Base-by-base conservation (phyloP, 2,888 invertebrate genomes). In the Pollenia labialis region DNA sequence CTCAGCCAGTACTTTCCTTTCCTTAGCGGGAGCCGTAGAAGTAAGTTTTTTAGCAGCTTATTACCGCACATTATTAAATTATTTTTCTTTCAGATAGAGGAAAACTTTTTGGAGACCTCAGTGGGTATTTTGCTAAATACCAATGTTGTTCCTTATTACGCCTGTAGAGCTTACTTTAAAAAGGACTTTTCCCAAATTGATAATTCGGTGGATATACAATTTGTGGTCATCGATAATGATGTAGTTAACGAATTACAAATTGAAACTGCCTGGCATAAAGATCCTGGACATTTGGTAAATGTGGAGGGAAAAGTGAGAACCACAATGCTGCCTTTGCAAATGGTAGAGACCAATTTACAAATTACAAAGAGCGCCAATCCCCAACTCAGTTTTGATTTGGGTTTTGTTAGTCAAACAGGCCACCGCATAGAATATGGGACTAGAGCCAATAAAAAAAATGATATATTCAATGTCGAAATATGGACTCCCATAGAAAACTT, bases 161-260 rank as follows among this genome's bases (percentile, higher is more conserved):
- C 94, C 87, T 95, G 95, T 32, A 95, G 95, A 88, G 94, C 96
- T 89, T 94, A 94, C 88, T 95, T 96, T 62, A 96, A 95, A 89
- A 96, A 96, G 89, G 96, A 96, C 89, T 96, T 96, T 87, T 95
- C 95, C 0, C 95, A 95, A 0, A 92, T 94, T 0, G 96, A 96
- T 88, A 96, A 95, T 87, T 93, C 94, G 2, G 90, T 97, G 0
- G 95, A 95, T 44, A 94, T 96, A 3, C 95, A 95, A 12, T 94
- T 96, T 62, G 95, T 95, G 71, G 94, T 95, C 23, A 93, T 94
- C 3, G 95, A 95, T 86, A 94, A 95, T 14, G 93, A 94, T 4
- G 94, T 94, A 11, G 91, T 94, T 48, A 95, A 94, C 88, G 95
- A 94, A 90, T 85, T 93, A 1, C 90, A 90, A 80, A 90, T 92